Percentiles rank a stretch among this genome's conserved stretches.
Conservation (phyloP, 2,113 vertebrate species). For the Talpa occidentalis region DNA sequence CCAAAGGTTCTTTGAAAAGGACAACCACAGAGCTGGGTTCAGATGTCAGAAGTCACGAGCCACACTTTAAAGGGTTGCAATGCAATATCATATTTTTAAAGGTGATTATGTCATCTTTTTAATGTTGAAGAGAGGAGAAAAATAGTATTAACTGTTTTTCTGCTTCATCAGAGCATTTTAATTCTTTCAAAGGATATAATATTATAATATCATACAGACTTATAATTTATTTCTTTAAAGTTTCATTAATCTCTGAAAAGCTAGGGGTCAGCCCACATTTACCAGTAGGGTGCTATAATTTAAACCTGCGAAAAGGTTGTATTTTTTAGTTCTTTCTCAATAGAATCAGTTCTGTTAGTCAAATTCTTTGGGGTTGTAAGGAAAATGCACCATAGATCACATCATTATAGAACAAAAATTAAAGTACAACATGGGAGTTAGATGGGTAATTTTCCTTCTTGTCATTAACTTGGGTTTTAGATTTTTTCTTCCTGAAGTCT, state of each 20-base stretch:
- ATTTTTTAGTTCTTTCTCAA: background rate
- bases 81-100: background rate
- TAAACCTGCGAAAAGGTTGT: background rate
- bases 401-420: background rate
- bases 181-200: constrained; percentile 12
- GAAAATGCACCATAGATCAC: background rate
- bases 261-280: background rate
- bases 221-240: background rate
- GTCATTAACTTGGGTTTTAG: background rate
- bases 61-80: background rate
- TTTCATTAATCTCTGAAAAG: constrained; percentile 20
- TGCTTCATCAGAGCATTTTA: background rate
- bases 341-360: background rate
- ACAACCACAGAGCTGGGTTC: background rate
- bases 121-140: background rate
- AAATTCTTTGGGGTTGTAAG: background rate
- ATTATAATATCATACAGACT: background rate
- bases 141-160: background rate
- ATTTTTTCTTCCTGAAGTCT: background rate
- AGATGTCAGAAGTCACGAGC: background rate
- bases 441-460: background rate
- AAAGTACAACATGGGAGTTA: background rate
- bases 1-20: background rate
- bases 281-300: background rate
- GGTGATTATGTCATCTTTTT: background rate